These are phyloP conservation scores for Dinocampus coccinellae DNA, from an alignment of 2,888 invertebrate genomes.

Conservation along the genomic window DNA sequence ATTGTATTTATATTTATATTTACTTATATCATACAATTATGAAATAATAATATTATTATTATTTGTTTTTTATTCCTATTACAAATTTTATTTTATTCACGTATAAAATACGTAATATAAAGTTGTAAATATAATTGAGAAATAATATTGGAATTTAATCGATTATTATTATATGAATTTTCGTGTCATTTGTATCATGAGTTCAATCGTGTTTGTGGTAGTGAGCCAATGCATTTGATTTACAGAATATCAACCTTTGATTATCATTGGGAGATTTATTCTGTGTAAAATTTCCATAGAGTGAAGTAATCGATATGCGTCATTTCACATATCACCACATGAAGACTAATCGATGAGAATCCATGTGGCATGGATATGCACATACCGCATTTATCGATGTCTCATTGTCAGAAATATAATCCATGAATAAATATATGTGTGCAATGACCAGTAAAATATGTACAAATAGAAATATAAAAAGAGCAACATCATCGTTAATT, in stretches of 20 bases:
- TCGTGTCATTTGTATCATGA: background rate
- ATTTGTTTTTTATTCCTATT: background rate
- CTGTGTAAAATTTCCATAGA: constrained; percentile 13
- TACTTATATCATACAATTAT: background rate
- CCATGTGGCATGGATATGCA: background rate
- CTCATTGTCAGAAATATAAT: background rate
- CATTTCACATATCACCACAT: background rate
- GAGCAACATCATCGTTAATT: too few species aligned
- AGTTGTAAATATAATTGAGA: background rate
- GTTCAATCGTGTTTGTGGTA: constrained; percentile 17
- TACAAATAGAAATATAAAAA: too few species aligned
- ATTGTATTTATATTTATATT: background rate
- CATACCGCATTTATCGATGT: background rate
- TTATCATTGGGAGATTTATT: constrained; percentile 23
- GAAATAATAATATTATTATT: background rate
- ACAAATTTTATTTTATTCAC: background rate
- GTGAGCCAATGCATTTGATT: constrained; percentile 18
- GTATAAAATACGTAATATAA: too few species aligned
- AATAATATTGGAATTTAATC: background rate
- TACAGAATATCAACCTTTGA: background rate
- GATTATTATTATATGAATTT: constrained; percentile 13
- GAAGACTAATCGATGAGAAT: background rate
- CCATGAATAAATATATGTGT: background rate
- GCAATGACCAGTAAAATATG: too few species aligned
- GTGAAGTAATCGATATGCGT: constrained; percentile 7